Base-by-base conservation (phyloP, 2,888 invertebrate species). In the Molanna angustata region DNA sequence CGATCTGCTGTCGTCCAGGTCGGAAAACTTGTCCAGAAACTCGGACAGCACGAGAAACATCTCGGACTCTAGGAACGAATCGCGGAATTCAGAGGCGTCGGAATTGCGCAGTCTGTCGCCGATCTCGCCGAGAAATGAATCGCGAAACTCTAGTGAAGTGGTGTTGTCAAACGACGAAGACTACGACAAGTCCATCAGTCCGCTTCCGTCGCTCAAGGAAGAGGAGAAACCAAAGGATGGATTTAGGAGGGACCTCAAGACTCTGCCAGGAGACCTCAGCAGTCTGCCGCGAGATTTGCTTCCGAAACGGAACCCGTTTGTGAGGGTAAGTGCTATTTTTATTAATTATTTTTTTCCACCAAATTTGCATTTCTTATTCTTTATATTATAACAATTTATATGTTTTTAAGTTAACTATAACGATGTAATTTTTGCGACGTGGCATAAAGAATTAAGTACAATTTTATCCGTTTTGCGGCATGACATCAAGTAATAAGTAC, bases 271-370 rank as follows among this genome's bases (percentile, higher is more conserved):
- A 6, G 58, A 59, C 18, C 18, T 59, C 9, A 54, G 54, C 35
- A 54, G 56, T 37, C 41, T 56, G 7, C 58, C 58, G 3, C 48
- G 56, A 27, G 58, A 59, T 35, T 27, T 56, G 21, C 47, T 59
- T 18, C 59, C 59, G 22, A 57, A 53, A 21, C 50, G 55, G 42
- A 59, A 50, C 54, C 59, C 59, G n/a, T 59, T 59, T 47, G 48
- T 57, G 21, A 44, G 59, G 55, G 59, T 59, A 46, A 57, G 59
- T 59, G 6, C 18, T 13, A 11, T 13, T 37, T 11, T 6, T 3
- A 3, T 6, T 37, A 17, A 37, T 37, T 37, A 4, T 37, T 6
- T 16, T n/a, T n/a, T n/a, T n/a, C n/a, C n/a, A n/a, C n/a, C n/a
- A n/a, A n/a, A n/a, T n/a, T n/a, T n/a, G n/a, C n/a, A n/a, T n/a